These are phyloP conservation scores for Yponomeuta evonymella DNA, from an alignment of 2,888 invertebrate genomes.

Conservation along the genomic window DNA sequence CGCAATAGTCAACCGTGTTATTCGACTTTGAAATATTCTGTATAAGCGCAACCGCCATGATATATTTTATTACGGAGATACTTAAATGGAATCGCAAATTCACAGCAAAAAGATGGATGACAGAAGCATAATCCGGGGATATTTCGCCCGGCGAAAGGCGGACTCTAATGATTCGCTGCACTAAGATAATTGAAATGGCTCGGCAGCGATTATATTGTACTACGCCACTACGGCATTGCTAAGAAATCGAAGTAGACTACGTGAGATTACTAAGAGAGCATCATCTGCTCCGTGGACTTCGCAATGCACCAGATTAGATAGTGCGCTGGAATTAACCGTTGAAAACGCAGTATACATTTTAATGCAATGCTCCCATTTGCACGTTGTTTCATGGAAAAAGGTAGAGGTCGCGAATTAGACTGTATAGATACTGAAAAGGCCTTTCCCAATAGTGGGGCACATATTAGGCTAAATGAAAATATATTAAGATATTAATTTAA, in stretches of 20 bases:
- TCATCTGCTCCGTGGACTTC: background rate
- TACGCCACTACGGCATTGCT: slow-evolving; percentile 7
- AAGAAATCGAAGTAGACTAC: slow-evolving; percentile 12
- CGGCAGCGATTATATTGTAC: slow-evolving; percentile 5
- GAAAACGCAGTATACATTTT: background rate
- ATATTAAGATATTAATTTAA: no score
- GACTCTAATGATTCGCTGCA: slow-evolving; percentile 47
- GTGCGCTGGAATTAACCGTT: background rate
- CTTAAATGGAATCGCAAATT: slow-evolving; percentile 1
- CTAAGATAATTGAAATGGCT: slow-evolving; percentile 29
- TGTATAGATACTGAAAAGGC: background rate
- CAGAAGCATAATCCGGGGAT: slow-evolving; percentile 13
- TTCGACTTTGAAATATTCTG: background rate
- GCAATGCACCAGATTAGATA: slow-evolving; percentile 6
- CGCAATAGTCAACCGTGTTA: background rate
- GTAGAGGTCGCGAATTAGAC: background rate
- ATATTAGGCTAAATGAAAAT: no score
- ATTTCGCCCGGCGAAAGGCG: slow-evolving; percentile 16
- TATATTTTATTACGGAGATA: background rate
- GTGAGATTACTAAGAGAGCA: slow-evolving; percentile 1
- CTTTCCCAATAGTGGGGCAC: no score
- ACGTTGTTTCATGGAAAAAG: background rate
- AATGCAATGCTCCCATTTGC: background rate
- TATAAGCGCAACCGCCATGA: background rate
- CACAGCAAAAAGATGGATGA: slow-evolving; percentile 4